Conservation (phyloP, 1,140 invertebrate species). For the Aporrectodea caliginosa region DNA sequence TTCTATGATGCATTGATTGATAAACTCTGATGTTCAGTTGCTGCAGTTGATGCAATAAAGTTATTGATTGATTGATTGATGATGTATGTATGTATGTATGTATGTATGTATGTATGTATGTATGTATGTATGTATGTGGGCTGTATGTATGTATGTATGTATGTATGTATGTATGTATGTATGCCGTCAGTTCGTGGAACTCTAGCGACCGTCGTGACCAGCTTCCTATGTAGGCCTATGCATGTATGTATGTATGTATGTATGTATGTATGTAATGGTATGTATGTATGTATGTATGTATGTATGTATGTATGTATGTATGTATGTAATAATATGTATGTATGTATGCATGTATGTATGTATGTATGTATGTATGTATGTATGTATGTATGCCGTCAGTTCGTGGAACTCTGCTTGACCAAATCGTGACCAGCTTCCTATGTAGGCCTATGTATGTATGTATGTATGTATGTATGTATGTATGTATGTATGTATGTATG, state of each 20-base stretch:
- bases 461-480: conserved; percentile 6
- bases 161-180: no score
- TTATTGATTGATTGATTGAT: no score
- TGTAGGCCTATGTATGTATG: conserved; percentile 3
- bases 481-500: not conserved
- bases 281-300: conserved; percentile 20
- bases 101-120: conserved; percentile 21
- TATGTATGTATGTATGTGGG: conserved; percentile 17
- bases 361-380: conserved; percentile 9
- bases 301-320: conserved; percentile 9
- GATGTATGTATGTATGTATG: conserved; percentile 19
- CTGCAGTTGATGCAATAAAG: no score
- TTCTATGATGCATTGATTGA: no score
- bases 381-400: not conserved
- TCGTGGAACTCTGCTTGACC: not conserved
- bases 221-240: conserved; percentile 5
- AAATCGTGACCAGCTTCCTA: not conserved
- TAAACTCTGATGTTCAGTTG: no score
- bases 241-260: conserved; percentile 17
- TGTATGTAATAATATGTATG: conserved; percentile 4
- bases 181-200: no score
- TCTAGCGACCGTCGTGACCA: no score
- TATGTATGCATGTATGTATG: conserved; percentile 20
- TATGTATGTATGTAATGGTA: conserved; percentile 17
- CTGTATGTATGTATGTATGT: no score